Evolutionary conservation across 2,113 vertebrate species (phyloP), one percentile per base, ranked within the genome.

Genomic region (Dromiciops gliroides): DNA sequence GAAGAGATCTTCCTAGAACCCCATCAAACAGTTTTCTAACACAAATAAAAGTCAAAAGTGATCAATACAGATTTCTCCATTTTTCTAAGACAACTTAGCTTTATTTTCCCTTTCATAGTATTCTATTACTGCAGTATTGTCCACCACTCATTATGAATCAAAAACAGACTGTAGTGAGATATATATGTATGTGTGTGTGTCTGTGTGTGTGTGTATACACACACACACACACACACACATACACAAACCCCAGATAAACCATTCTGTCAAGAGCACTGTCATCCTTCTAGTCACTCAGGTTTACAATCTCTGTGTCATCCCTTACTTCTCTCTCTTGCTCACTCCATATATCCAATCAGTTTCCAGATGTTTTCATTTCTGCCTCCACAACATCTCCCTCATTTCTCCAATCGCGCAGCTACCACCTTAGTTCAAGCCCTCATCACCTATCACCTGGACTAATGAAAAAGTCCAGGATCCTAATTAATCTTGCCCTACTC

Each of bases 121-220:
- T 92, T 89, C 47, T 89, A 91, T 92, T 92, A 92, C 31, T 51
- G 94, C 60, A 91, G 92, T 90, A 90, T 91, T 92, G 51, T 6
- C 28, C 10, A 60, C 49, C 37, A 92, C 67, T 48, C 56, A 26
- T 93, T 93, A 44, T 96, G 96, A 94, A 93, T 49, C 88, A 44
- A 95, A 96, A 91, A 48, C 50, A 92, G 90, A 94, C 91, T 31
- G n/a, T 56, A 94, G 67, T 94, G n/a, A 67, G 31, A 37, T 37
- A 37, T 37, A 67, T 37, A 12, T 14, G 37, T 12, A 60, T 14
- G 37, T 25, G 28, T 28, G 3, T 26, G 16, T 52, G 23, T 26
- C 11, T 31, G 12, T 52, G 23, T 52, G 14, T 50, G 50, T 50
- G 8, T 24, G 5, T 23, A 51, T 4, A 23, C 22, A 51, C 3